These are phyloP conservation scores for Oryzias melastigma DNA, from an alignment of 2,113 vertebrate species.

Conservation along the genomic window DNA sequence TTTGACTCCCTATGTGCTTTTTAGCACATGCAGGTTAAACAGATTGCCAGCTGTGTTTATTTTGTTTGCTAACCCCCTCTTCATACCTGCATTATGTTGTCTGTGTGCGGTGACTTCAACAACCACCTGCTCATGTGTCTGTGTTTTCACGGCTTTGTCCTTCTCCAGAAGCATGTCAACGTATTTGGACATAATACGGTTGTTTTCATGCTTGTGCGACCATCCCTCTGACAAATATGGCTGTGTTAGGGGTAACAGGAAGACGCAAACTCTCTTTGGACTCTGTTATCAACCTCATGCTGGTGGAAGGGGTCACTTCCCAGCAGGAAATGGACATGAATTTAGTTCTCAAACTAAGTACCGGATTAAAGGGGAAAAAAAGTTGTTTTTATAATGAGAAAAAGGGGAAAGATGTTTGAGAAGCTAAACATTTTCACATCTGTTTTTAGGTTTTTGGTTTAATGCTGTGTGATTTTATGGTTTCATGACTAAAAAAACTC, in stretches of 20 bases:
- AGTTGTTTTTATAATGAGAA: slow-evolving; percentile 37
- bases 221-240: slow-evolving; percentile 45
- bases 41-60: slow-evolving; percentile 53
- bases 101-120: slow-evolving; percentile 12
- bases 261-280: slow-evolving; percentile 21
- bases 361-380: slow-evolving; percentile 32
- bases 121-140: slow-evolving; percentile 29
- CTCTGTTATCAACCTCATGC: slow-evolving; percentile 29
- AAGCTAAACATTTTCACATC: slow-evolving; percentile 23
- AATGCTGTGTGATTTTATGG: slow-evolving; percentile 15
- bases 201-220: slow-evolving; percentile 34
- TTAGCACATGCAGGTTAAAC: slow-evolving; percentile 57
- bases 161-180: slow-evolving; percentile 12
- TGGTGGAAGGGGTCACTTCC: slow-evolving; percentile 30
- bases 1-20: slow-evolving; percentile 49
- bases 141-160: slow-evolving; percentile 2
- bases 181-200: slow-evolving; percentile 42
- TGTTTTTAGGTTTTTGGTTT: slow-evolving; percentile 36
- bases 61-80: slow-evolving; percentile 52
- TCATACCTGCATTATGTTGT: slow-evolving; percentile 12
- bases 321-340: slow-evolving; percentile 36
- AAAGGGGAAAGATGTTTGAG: slow-evolving; percentile 30
- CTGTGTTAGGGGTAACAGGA: slow-evolving; percentile 55
- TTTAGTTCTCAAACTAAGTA: slow-evolving; percentile 21
- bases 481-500: slow-evolving; percentile 4